Evolutionary conservation across 1,140 invertebrate species (phyloP).

Genomic region (Trichonephila clavata): DNA sequence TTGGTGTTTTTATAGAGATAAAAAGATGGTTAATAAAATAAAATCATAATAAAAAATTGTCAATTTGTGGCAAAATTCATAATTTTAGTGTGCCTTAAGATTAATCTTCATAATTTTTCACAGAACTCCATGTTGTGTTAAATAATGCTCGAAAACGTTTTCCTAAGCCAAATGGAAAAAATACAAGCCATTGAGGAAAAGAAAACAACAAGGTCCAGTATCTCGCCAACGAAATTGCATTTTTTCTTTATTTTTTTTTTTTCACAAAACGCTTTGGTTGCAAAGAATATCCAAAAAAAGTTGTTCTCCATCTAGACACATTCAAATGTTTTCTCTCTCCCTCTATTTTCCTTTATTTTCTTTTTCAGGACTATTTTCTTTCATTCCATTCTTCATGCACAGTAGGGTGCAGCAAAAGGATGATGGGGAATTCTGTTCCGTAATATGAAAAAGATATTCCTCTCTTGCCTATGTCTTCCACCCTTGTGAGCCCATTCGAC

Average conservation of each 20-base stretch:
- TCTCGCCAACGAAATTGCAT: not conserved
- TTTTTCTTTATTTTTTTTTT: not conserved
- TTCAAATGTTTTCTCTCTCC: constrained; percentile 8
- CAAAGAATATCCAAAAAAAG: not conserved
- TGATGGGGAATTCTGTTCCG: not conserved
- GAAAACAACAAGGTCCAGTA: not conserved
- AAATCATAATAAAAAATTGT: too few species aligned
- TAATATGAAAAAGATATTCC: constrained; percentile 21
- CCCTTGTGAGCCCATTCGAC: constrained; percentile 12
- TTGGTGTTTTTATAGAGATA: too few species aligned
- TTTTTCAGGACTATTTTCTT: constrained; percentile 6
- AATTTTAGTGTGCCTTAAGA: too few species aligned
- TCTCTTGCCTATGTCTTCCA: not conserved
- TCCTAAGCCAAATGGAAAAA: not conserved
- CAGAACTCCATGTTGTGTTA: not conserved
- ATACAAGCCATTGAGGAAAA: not conserved
- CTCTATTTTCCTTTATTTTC: not conserved
- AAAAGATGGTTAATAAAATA: too few species aligned
- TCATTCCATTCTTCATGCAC: constrained; percentile 3
- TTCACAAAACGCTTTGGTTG: not conserved
- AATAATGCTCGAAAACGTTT: not conserved
- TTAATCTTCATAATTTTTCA: too few species aligned
- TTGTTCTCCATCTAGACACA: constrained; percentile 11
- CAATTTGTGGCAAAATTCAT: too few species aligned
- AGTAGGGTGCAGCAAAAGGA: not conserved